Base-by-base conservation (phyloP, 1,140 invertebrate genomes). In the Drosophila orosa region DNA sequence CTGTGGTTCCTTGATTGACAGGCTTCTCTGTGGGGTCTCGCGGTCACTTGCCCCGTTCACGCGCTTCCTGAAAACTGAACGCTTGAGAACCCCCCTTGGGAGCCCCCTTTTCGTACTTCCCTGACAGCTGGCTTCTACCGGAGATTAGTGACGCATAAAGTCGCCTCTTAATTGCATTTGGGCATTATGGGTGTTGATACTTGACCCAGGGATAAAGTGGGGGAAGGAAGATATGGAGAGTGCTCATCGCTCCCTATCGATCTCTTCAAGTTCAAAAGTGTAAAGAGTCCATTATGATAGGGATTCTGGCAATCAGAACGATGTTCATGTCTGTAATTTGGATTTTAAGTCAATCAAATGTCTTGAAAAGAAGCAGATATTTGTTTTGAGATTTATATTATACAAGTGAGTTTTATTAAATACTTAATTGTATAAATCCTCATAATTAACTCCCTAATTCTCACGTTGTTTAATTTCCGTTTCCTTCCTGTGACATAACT, bases 101-200 rank as follows among this genome's bases (percentile, higher is more conserved):
- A 29, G 45, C 52, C 24, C 27, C 17, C 44, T n/a, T 19, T 22
- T 13, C 17, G 33, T 6, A 10, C 22, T 22, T 2, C 13, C 22
- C 6, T 35, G 50, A 72, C 54, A 75, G 59, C 52, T 61, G 54
- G 52, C 37, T 39, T 75, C 45, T 10, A 76, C 73, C 48, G 73
- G 42, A 65, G 82, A 81, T 86, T 79, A 79, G 82, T 86, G 79
- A 83, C 62, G 74, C 82, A 86, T 86, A 87, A 87, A 86, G 79
- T 87, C 72, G 83, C 83, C 68, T 74, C 78, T 79, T 87, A 86
- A 86, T 83, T 83, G 79, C 82, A 83, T 76, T 83, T 57, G 69
- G 82, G 40, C 27, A 35, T 29, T 33, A 52, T 29, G 63, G 67
- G 82, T 68, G 81, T 77, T 79, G 67, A 79, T 79, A 84, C 80